A percentile compares a stretch with the other conserved stretches of the same genome.
Conservation (phyloP, 2,888 invertebrate genomes). For the Tipula helvola region DNA sequence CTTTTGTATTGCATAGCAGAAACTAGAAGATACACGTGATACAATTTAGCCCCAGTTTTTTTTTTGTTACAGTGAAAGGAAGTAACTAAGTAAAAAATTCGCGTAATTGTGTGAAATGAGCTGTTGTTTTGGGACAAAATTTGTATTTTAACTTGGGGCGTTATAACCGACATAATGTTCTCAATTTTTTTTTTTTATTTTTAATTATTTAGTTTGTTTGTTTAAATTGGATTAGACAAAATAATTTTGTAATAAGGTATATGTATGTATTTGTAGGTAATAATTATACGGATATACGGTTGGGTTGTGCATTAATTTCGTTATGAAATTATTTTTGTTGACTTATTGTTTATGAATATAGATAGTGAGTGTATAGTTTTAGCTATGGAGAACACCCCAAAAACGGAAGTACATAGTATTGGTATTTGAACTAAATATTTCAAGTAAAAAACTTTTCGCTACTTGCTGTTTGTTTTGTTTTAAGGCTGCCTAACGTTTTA, state of each 20-base stretch:
- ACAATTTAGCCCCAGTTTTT: too few relatives aligned
- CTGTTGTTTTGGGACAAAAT: neutral
- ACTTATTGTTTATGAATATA: too few relatives aligned
- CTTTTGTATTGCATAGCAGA: too few relatives aligned
- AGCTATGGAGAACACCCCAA: neutral
- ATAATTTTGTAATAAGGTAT: neutral
- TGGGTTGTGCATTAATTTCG: neutral
- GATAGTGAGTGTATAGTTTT: neutral
- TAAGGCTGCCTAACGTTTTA: too few relatives aligned
- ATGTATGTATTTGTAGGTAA: neutral
- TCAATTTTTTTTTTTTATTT: neutral
- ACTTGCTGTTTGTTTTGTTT: too few relatives aligned
- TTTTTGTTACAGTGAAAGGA: too few relatives aligned
- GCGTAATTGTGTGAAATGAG: too few relatives aligned
- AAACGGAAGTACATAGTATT: neutral
- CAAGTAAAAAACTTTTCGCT: too few relatives aligned
- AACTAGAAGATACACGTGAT: too few relatives aligned
- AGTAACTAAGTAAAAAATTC: too few relatives aligned
- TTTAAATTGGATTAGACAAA: neutral
- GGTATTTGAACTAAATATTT: neutral
- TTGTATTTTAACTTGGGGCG: neutral
- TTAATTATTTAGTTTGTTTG: too few relatives aligned
- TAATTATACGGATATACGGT: neutral
- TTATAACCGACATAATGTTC: neutral
- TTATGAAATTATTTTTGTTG: neutral